Evolutionary conservation across 1,140 invertebrate genomes (phyloP), one percentile per base, ranked within the genome.

Genomic region (Lepidurus apus): DNA sequence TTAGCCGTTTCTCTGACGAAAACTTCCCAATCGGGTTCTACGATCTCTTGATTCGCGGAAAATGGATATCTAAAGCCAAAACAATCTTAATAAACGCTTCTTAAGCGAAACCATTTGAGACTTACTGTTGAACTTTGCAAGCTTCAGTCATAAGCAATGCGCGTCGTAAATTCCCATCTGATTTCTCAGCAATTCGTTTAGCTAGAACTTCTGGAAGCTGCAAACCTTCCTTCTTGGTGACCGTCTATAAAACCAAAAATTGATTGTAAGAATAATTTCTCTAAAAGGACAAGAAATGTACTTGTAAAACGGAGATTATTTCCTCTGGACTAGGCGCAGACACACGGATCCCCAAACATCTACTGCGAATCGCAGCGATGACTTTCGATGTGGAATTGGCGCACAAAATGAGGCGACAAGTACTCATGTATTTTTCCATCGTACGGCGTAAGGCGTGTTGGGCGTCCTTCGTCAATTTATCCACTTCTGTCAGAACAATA

Each of bases 371-470:
- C 24, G 98, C 96, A 17, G 96, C 95, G 82, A 98, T 96, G 1
- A 99, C 95, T 82, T 93, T 89, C 47, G 95, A 98, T 34, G 93
- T 96, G 7, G 96, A 98, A 84, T 98, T 97, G 8, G 95, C 94
- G 82, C 95, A 95, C 1, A 99, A 87, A 83, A 99, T 97, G 0
- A 99, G 86, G 43, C 98, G 90, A 86, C 98, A 99, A 9, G 96
- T 97, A 17, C 91, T 87, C 79, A 98, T 93, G 85, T 99, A 99
- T 83, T 99, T 99, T 86, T 99, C 98, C 98, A 99, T 99, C 1
- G 98, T 99, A 79, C 98, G 88, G 81, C 98, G 90, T 73, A 99
- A 85, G 0, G 96, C 97, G 86, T 99, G 97, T 84, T 99, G 98
- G 1, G 98, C 98, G 88, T 99, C 97, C 85, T 95, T 96, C 1